A percentile compares a stretch with the other conserved stretches of the same genome.
Conservation (phyloP, 2,797 vertebrate genomes). For the Buceros bicornis region DNA sequence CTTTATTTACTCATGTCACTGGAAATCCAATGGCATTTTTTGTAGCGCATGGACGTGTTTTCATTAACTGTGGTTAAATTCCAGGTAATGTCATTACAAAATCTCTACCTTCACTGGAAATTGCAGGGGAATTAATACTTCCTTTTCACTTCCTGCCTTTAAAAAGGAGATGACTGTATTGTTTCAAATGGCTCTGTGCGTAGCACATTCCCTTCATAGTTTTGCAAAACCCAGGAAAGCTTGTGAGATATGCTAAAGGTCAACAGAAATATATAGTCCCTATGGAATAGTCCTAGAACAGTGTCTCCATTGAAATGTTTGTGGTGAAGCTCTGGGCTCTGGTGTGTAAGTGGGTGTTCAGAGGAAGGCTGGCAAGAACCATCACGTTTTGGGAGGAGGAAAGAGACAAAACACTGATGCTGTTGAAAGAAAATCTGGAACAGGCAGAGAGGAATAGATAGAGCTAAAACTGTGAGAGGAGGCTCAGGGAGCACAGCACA, state of each 20-base stretch:
- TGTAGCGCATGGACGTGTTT: neutral
- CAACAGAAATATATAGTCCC: neutral
- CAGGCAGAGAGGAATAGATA: neutral
- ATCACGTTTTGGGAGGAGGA: neutral
- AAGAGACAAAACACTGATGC: neutral
- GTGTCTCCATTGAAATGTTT: neutral
- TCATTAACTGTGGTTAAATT: constrained; percentile 2
- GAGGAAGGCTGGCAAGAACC: neutral
- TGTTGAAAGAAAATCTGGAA: neutral
- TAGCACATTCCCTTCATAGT: constrained; percentile 26
- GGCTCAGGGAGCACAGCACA: neutral
- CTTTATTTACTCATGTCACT: neutral
- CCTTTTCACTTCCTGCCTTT: constrained; percentile 27
- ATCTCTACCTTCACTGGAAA: neutral
- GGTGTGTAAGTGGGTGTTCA: neutral
- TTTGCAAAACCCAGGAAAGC: neutral
- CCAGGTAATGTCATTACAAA: neutral
- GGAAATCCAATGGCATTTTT: neutral
- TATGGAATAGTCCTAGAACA: neutral
- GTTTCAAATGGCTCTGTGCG: neutral
- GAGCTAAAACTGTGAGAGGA: neutral
- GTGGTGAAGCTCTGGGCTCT: neutral
- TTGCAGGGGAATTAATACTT: neutral
- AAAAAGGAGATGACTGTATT: neutral
- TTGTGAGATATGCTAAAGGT: constrained; percentile 8